A percentile compares a stretch with the other conserved stretches of the same genome.
Conservation (phyloP, 1,140 invertebrate genomes). For the Yoshiicerus persimilis region DNA sequence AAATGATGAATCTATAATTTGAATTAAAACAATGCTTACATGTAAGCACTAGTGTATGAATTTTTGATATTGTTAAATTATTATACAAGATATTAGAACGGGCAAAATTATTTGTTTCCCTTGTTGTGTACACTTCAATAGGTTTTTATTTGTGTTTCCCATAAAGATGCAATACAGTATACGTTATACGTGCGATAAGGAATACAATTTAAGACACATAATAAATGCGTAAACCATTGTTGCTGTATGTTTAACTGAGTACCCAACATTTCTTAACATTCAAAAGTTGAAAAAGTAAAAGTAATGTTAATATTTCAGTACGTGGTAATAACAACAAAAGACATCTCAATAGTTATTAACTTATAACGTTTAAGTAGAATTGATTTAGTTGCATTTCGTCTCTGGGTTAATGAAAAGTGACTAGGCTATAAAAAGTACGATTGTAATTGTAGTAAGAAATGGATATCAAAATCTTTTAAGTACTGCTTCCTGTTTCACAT, state of each 20-base stretch:
- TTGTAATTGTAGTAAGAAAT: not conserved
- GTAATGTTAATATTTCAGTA: not conserved
- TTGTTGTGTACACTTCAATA: not conserved
- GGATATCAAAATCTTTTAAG: not conserved
- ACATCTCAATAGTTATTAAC: not conserved
- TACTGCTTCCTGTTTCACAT: not conserved
- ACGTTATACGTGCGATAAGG: not conserved
- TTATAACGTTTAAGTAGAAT: not conserved
- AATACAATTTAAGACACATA: not conserved
- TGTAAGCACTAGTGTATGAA: not conserved
- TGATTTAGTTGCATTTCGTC: not conserved
- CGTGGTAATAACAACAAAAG: not conserved
- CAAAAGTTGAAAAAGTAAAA: not conserved
- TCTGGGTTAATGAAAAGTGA: not conserved
- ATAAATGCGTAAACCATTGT: not conserved
- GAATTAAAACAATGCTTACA: not conserved
- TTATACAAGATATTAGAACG: not conserved
- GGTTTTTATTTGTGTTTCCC: not conserved
- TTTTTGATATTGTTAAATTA: no score
- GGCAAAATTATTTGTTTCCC: not conserved
- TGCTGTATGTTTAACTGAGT: not conserved
- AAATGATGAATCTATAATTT: not conserved
- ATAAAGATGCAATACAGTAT: not conserved
- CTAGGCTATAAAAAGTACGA: not conserved
- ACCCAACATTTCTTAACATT: not conserved